phyloP scores from a whole-genome alignment of 1,140 invertebrate species.

The Argopecten irradians region DNA sequence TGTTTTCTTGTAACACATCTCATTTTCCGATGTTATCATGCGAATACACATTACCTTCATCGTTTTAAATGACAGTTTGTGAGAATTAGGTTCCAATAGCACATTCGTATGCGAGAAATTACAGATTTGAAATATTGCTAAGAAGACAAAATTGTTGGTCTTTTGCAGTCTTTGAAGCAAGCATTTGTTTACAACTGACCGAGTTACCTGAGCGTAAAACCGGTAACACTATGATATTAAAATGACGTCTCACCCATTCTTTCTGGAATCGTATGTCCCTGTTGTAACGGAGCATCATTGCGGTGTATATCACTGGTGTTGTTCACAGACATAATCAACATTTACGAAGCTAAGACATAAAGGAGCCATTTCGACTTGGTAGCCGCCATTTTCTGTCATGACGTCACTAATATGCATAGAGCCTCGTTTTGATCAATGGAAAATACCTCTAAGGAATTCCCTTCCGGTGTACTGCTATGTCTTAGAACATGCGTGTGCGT shows the following conservation, averaged over 20 bases:
- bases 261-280: conserved; percentile 24
- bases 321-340: conserved; percentile 24
- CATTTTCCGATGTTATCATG: background rate
- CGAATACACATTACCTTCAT: background rate
- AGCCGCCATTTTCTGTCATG: conserved; percentile 49
- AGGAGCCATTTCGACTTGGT: conserved; percentile 48
- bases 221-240: background rate
- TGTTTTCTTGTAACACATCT: too few species aligned
- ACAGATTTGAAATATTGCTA: background rate
- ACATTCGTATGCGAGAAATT: background rate
- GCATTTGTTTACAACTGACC: conserved; percentile 9
- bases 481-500: too few species aligned
- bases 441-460: conserved; percentile 17
- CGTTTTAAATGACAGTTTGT: background rate
- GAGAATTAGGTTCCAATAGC: background rate
- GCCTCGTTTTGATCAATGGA: conserved; percentile 34
- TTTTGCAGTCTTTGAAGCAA: background rate
- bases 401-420: conserved; percentile 46
- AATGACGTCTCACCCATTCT: background rate
- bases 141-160: background rate
- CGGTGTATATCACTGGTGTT: background rate
- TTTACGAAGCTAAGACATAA: conserved; percentile 27
- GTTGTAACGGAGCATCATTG: conserved; percentile 25
- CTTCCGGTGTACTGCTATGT: background rate
- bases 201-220: background rate